Evolutionary conservation across 2,888 invertebrate genomes (phyloP), one percentile per base, ranked within the genome.

Genomic region (Parnassius orleans): DNA sequence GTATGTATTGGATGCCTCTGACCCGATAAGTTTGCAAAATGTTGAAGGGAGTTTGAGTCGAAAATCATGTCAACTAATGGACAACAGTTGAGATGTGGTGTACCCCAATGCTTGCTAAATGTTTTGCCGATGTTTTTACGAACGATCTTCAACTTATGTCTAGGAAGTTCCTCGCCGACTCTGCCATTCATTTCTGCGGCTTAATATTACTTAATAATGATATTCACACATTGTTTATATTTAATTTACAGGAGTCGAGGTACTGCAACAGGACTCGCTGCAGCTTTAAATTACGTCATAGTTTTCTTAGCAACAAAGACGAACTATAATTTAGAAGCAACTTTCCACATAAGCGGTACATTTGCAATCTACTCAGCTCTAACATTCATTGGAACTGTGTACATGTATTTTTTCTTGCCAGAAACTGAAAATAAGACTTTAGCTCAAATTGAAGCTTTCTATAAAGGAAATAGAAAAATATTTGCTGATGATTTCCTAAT

Each of bases 351-450:
- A 0, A 86, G 88, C 57, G 93, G 93, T 0, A 81, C 92, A 0
- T 92, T 92, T 68, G 87, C 82, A 53, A 68, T 93, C 3, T 93
- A 93, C 72, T 83, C 91, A 11, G 68, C 72, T 7, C 79, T 91
- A 14, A 90, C 88, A 3, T 73, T 91, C 12, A 58, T 91, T 2
- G 93, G 93, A 50, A 84, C 91, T 1, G 59, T 92, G 1, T 92
- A 91, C 67, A 79, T 93, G 7, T 93, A 92, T 70, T 85, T 92
- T 68, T 87, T 84, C 66, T 69, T 93, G 64, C 93, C 93, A 33
- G 93, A 93, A 77, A 93, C 93, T 0, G 93, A 93, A 70, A 87
- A 84, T 7, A 91, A 84, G 65, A 72, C 87, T 24, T 75, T 93
- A 12, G 82, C 86, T n/a, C 92, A 93, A 77, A 93, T 93, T 14